A percentile compares a stretch with the other conserved stretches of the same genome.
These are phyloP conservation scores for Latrodectus hesperus DNA, from an alignment of 2,888 invertebrate species.

Conservation along the genomic window DNA sequence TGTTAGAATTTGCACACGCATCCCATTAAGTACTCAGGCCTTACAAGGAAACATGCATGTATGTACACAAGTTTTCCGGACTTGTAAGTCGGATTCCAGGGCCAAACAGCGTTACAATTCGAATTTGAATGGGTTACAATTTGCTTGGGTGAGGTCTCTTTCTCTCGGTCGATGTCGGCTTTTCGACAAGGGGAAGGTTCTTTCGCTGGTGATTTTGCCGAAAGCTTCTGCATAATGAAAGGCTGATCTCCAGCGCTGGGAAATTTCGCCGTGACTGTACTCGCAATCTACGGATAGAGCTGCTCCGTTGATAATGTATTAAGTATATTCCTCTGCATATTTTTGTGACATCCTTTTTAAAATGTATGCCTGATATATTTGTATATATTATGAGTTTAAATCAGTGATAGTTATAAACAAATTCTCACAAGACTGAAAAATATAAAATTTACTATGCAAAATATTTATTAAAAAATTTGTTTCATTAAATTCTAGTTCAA, in stretches of 20 bases:
- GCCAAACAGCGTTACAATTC: constrained; percentile 7
- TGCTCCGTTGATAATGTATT: no score
- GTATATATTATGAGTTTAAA: no score
- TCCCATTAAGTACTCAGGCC: constrained; percentile 15
- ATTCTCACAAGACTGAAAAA: no score
- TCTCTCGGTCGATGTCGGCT: neutral
- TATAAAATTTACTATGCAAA: no score
- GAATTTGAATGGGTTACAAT: constrained; percentile 23
- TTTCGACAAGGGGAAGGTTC: neutral
- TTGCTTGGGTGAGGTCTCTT: constrained; percentile 1
- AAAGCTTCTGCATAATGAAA: no score
- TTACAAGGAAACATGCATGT: neutral
- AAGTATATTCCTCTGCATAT: no score
- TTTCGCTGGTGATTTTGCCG: neutral
- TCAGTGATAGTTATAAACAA: no score
- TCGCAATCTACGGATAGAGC: neutral
- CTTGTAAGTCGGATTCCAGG: neutral
- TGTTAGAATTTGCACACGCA: constrained; percentile 18
- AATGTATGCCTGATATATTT: no score
- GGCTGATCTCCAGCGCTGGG: neutral
- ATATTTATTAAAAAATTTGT: no score
- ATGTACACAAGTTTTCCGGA: constrained; percentile 10
- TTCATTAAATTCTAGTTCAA: no score
- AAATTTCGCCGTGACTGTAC: neutral
- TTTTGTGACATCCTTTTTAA: no score